Evolutionary conservation across 2,113 vertebrate species (phyloP), one percentile per base, ranked within the genome.

Genomic region (Chloropsis hardwickii): DNA sequence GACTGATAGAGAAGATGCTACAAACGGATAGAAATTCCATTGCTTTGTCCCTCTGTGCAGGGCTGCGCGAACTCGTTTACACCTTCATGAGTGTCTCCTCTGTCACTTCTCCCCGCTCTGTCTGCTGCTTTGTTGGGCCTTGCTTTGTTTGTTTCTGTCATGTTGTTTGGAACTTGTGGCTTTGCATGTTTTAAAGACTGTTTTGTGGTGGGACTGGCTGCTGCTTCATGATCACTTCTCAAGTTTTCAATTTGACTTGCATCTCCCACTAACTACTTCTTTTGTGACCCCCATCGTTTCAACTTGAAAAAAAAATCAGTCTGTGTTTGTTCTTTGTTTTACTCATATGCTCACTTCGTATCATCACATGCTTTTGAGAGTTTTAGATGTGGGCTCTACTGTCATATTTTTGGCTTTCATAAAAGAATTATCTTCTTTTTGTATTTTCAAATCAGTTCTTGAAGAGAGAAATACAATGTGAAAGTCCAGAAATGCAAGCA

Each of bases 11-110:
- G 47, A 51, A 31, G 53, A 35, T 28, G 44, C 16, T 47, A 35
- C 5, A 11, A 22, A 9, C 2, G 19, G 24, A 39, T 76, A 5
- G 11, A 11, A 39, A 4, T 27, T 23, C 5, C 5, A 5, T 8
- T 13, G 54, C 20, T 31, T 35, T 45, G 47, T 35, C 12, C 14
- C 31, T 5, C 0, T 28, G 14, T 21, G 42, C 47, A 2, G 83
- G 37, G 25, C 45, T 76, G 42, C n/a, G 4, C 20, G 28, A 45
- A 6, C 18, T 61, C 54, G 1, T 79, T 65, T 57, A 3, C 45
- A 4, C 35, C 50, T 73, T 42, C 18, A 2, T 24, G 16, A 54
- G n/a, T 4, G 35, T 51, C 28, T 42, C 23, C 12, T 0, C 47
- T 61, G 42, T 84, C 44, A 1, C 22, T 58, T 58, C 10, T 81